phyloP scores from a whole-genome alignment of 2,113 vertebrate genomes.

The Siphamia tubifer region DNA sequence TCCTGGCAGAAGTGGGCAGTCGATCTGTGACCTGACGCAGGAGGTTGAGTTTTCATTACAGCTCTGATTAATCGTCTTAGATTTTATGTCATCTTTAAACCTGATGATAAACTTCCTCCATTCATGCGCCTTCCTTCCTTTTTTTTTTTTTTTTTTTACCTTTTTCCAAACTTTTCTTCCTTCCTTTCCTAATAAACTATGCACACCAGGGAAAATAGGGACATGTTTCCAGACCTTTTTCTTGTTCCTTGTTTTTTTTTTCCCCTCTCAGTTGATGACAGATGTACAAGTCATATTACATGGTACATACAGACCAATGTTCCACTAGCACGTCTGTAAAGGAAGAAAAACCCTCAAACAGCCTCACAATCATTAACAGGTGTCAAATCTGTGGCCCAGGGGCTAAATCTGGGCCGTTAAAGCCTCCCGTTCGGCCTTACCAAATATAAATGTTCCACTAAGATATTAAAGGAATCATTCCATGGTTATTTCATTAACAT shows the following conservation, averaged over 20 bases:
- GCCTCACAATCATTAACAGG: too few species aligned
- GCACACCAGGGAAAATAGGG: neutral
- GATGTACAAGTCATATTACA: slow-evolving; percentile 1
- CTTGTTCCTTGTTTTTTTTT: neutral
- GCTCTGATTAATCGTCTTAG: neutral
- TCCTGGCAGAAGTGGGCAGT: slow-evolving; percentile 38
- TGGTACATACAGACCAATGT: neutral
- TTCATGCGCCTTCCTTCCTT: neutral
- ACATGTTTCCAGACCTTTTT: slow-evolving; percentile 3
- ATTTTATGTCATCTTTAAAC: neutral
- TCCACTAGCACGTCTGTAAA: too few species aligned
- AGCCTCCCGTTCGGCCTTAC: too few species aligned
- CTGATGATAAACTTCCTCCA: neutral
- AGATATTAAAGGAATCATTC: too few species aligned
- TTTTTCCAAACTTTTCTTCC: neutral
- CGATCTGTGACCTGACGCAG: slow-evolving; percentile 40
- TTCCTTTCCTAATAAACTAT: neutral
- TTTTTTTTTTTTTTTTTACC: neutral
- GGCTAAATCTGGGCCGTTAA: too few species aligned
- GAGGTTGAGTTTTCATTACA: neutral
- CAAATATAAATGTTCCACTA: too few species aligned
- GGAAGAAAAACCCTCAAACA: neutral
- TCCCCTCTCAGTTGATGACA: slow-evolving; percentile 10
- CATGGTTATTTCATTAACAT: too few species aligned
- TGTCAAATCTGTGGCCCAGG: too few species aligned